Percentiles rank a stretch among this genome's conserved stretches.
phyloP scores from a whole-genome alignment of 2,797 vertebrate species.

The Mus spretus region DNA sequence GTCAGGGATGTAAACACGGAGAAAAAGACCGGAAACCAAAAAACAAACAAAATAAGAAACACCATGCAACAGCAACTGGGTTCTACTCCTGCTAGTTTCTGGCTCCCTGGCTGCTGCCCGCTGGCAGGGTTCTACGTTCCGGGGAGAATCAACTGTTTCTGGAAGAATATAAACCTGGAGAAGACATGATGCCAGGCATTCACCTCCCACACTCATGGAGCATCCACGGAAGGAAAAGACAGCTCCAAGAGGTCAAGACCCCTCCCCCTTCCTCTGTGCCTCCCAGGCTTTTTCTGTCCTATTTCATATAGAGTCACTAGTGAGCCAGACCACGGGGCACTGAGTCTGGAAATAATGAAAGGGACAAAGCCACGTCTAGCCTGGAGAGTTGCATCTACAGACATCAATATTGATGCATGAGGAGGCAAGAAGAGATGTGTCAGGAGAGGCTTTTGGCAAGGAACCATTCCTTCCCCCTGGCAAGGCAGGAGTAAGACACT shows the following conservation, averaged over 20 bases:
- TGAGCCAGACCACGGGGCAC: background rate
- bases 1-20: background rate
- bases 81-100: background rate
- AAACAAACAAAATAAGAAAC: background rate
- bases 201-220: background rate
- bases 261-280: background rate
- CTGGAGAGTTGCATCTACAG: background rate
- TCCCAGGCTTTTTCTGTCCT: background rate
- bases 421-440: fast-evolving
- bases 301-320: background rate
- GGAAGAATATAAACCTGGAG: background rate
- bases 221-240: background rate
- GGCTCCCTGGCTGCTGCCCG: background rate
- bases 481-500: too few species aligned
- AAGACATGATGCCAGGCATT: background rate
- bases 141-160: background rate
- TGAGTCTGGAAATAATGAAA: background rate
- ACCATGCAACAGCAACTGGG: background rate
- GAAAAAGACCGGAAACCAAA: background rate
- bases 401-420: background rate
- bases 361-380: background rate
- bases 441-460: background rate
- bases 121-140: background rate
- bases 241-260: background rate
- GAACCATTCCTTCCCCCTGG: too few species aligned